These are phyloP conservation scores for Trichomalopsis sarcophagae DNA, from an alignment of 1,140 invertebrate species.

Conservation along the genomic window DNA sequence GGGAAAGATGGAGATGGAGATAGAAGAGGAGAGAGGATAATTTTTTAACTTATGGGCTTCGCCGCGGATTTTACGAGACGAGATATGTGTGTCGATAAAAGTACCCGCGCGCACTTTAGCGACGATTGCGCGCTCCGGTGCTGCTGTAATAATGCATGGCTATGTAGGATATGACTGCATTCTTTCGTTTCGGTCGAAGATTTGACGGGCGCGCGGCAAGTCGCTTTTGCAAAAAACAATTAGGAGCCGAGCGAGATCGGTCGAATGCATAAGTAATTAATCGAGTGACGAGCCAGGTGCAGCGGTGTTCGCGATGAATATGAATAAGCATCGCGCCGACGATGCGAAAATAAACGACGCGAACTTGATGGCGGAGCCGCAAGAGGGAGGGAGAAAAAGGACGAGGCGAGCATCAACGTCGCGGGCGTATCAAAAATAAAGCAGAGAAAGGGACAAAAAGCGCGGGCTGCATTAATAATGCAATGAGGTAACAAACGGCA, in stretches of 20 bases:
- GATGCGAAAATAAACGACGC: no score
- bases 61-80: background rate
- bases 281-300: no score
- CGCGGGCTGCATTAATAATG: background rate
- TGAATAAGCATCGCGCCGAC: background rate
- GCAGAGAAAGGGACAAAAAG: background rate
- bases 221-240: no score
- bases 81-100: constrained; percentile 31
- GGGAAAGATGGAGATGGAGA: background rate
- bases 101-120: background rate
- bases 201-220: no score
- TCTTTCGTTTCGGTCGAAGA: no score
- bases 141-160: background rate
- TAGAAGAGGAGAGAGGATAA: background rate
- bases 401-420: background rate
- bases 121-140: background rate
- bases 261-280: no score
- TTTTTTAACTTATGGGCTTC: background rate
- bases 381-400: background rate
- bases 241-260: no score
- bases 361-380: background rate
- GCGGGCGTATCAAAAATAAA: no score
- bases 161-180: no score
- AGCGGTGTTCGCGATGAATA: background rate
- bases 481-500: constrained; percentile 2